Base-by-base conservation (phyloP, 2,888 invertebrate species). In the Crossocerus cetratus region DNA sequence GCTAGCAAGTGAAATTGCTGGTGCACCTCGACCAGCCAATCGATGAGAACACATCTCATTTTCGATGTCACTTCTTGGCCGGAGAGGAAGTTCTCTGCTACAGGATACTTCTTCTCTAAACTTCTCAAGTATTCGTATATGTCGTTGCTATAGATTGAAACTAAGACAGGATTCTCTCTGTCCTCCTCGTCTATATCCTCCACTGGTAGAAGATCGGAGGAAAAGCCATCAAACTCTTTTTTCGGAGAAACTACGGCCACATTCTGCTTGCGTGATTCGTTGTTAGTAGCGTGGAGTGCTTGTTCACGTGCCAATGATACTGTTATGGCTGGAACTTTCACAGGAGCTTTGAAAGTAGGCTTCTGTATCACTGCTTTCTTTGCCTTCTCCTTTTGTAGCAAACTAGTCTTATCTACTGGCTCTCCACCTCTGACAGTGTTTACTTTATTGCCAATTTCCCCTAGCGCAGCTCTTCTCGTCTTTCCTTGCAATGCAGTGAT, bases 11-110 rank as follows among this genome's bases (percentile, higher is more conserved):
- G 94, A 90, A 98, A 99, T 86, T 97, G 95, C 61, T 93, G 91
- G 83, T 98, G 97, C 8, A 99, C 97, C 86, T 98, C 97, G 16
- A 97, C 95, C 64, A 99, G 92, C 99, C 99, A 99, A 89, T 99
- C 97, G 72, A 99, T 92, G 16, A 99, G 92, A 59, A 98, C 95
- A 14, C 95, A 92, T 75, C 99, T 93, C 98, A 99, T 99, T 84
- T 94, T 94, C 0, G 95, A 93, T 13, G 95, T 96, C 13, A 98
- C 92, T 91, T 93, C 90, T 72, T 95, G 95, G 44, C 93, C 93
- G 56, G 91, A 92, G 80, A 98, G 91, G 89, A 94, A 95, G 84
- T 94, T 92, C 18, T 91, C 88, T 49, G 91, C 90, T 69, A 98
- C 93, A 2, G 93, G 92, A 89, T 93, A 94, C 79, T 93, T 92